Evolutionary conservation across 2,797 vertebrate genomes (phyloP).

Genomic region (Mormyrops attenuatus): DNA sequence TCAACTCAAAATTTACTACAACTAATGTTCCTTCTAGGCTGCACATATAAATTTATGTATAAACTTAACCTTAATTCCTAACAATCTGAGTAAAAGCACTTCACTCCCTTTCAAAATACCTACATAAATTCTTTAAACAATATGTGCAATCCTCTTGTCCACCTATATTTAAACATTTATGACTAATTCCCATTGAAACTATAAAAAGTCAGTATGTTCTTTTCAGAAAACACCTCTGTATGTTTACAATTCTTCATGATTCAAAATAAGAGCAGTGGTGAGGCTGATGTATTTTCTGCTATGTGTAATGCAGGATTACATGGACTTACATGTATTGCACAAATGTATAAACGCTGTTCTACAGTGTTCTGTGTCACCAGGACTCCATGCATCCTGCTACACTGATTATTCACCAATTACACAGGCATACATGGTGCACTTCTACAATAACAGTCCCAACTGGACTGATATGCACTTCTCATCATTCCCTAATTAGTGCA

Average conservation of each 20-base stretch:
- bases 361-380: background rate
- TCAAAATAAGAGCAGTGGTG: background rate
- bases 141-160: background rate
- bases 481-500: background rate
- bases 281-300: background rate
- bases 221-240: background rate
- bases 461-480: background rate
- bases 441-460: background rate
- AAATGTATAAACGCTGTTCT: background rate
- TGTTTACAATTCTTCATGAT: background rate
- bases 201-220: background rate
- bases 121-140: background rate
- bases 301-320: background rate
- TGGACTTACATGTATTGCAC: background rate
- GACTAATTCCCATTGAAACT: background rate
- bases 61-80: background rate
- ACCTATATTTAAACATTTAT: background rate
- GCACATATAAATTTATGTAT: background rate
- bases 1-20: background rate
- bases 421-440: background rate
- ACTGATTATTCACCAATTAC: background rate
- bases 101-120: background rate
- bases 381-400: background rate
- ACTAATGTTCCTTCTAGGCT: background rate
- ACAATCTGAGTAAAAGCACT: background rate